Conservation (phyloP, 2,888 invertebrate genomes). For the Drosophila phalerata region DNA sequence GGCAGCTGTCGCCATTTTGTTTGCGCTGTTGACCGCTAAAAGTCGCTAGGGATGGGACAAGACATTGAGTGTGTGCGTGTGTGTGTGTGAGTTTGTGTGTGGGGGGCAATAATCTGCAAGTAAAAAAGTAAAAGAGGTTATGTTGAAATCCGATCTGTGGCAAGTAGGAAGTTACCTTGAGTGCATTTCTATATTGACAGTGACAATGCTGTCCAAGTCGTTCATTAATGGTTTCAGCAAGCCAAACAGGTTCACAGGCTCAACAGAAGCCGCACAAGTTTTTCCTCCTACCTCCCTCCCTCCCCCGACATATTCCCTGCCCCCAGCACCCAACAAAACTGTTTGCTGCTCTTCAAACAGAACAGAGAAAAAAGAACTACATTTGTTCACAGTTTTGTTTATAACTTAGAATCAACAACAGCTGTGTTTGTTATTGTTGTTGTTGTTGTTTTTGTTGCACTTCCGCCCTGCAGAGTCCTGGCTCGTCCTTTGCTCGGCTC, state of each 20-base stretch:
- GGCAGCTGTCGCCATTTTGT: conserved; percentile 67
- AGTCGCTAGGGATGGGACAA: conserved; percentile 25
- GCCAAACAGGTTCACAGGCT: conserved; percentile 78
- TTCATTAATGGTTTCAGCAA: conserved; percentile 77
- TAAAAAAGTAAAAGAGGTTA: conserved; percentile 70
- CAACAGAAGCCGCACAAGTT: conserved; percentile 79
- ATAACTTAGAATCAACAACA: conserved; percentile 46
- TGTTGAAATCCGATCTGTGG: conserved; percentile 67
- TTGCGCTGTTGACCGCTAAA: conserved; percentile 69
- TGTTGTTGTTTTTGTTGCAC: conserved; percentile 36
- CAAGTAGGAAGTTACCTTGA: conserved; percentile 84
- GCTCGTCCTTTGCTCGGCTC: conserved; percentile 11
- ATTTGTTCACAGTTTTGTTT: conserved; percentile 49
- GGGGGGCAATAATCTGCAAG: conserved; percentile 66
- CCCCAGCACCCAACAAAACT: neutral
- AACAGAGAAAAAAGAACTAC: conserved; percentile 40
- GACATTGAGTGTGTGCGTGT: neutral
- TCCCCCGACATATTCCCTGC: conserved; percentile 1
- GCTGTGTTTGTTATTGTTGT: conserved; percentile 64
- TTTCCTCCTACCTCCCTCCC: conserved; percentile 25
- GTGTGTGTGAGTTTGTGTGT: conserved; percentile 15
- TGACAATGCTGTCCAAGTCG: conserved; percentile 66
- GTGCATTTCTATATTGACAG: conserved; percentile 81
- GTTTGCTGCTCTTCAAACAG: conserved; percentile 33
- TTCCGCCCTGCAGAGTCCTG: conserved; percentile 52